phyloP scores from a whole-genome alignment of 2,113 vertebrate genomes.

The Eira barbara region DNA sequence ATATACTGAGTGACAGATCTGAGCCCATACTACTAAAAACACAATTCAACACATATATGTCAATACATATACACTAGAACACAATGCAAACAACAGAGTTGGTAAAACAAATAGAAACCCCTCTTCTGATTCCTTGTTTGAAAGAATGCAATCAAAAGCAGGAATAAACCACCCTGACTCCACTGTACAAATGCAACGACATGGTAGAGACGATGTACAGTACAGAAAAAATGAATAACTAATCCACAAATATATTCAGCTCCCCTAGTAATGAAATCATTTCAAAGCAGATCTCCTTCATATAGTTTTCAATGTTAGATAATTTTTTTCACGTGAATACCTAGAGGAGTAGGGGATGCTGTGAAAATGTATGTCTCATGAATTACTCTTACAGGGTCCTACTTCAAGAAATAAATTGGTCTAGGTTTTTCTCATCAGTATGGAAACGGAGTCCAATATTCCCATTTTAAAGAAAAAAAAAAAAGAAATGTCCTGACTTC shows the following conservation, averaged over 20 bases:
- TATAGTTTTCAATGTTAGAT: neutral
- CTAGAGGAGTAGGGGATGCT: neutral
- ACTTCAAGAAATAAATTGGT: neutral
- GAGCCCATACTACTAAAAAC: neutral
- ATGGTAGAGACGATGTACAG: neutral
- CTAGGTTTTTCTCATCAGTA: neutral
- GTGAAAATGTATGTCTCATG: neutral
- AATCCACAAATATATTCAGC: neutral
- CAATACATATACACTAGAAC: neutral
- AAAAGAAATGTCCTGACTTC: neutral
- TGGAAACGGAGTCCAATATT: neutral
- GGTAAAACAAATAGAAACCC: neutral
- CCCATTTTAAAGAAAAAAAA: neutral
- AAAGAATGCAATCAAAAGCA: neutral
- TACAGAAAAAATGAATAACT: neutral
- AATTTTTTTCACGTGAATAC: neutral
- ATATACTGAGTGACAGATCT: neutral
- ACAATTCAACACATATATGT: neutral
- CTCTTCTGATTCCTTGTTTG: neutral
- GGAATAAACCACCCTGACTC: neutral
- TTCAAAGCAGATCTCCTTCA: neutral
- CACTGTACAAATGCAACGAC: neutral
- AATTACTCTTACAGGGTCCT: neutral
- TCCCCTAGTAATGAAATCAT: neutral
- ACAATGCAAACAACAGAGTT: neutral